These are phyloP conservation scores for Indicator indicator DNA, from an alignment of 2,113 vertebrate genomes.

Conservation along the genomic window DNA sequence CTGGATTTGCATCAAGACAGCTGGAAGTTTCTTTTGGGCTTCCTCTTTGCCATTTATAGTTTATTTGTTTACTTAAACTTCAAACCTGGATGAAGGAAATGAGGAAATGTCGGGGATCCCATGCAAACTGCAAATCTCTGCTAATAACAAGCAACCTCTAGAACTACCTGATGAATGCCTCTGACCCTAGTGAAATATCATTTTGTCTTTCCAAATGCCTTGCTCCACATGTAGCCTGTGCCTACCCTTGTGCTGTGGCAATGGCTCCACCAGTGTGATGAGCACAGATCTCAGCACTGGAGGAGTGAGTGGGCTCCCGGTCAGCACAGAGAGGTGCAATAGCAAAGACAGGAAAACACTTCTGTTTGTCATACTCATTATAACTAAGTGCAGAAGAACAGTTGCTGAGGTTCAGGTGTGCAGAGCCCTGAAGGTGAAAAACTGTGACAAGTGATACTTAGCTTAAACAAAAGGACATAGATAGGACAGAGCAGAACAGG, in stretches of 20 bases:
- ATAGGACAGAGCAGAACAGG: neutral
- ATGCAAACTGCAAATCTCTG: accelerated
- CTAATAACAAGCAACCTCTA: neutral
- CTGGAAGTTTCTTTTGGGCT: neutral
- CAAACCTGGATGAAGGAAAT: neutral
- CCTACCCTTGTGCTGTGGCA: accelerated
- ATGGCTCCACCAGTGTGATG: accelerated
- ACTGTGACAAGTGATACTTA: accelerated
- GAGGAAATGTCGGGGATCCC: neutral
- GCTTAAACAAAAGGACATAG: neutral
- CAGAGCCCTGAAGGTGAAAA: neutral
- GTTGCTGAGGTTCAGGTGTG: accelerated
- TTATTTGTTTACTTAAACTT: constrained; percentile 23
- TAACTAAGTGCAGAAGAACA: neutral
- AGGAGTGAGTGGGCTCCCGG: neutral
- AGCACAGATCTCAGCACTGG: accelerated
- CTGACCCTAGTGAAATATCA: neutral
- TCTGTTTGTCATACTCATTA: neutral
- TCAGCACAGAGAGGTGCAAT: accelerated
- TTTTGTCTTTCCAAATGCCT: accelerated
- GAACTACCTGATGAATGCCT: accelerated
- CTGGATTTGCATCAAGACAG: neutral
- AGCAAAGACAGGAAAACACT: neutral
- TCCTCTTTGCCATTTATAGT: neutral
- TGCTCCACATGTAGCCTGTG: accelerated